These are phyloP conservation scores for Hippotragus niger DNA, from an alignment of 2,113 vertebrate genomes.

Conservation along the genomic window DNA sequence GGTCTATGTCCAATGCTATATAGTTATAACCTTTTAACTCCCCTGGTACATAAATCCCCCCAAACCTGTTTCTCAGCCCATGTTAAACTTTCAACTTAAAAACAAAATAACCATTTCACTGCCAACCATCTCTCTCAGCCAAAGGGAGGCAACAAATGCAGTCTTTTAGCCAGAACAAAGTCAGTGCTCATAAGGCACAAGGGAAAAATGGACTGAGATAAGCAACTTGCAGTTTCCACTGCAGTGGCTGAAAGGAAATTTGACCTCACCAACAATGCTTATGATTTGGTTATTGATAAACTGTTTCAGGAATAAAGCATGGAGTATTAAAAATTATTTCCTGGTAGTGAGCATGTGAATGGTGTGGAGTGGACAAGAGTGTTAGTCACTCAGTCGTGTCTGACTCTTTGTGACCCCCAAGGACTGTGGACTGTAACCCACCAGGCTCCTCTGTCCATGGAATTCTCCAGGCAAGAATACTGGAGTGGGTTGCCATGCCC, in stretches of 20 bases:
- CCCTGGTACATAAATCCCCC: not conserved
- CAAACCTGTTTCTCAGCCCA: not conserved
- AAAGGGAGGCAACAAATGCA: not conserved
- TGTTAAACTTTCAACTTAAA: not conserved
- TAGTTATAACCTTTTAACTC: slow-evolving; percentile 4
- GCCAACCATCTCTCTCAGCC: not conserved
- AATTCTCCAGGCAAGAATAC: not conserved
- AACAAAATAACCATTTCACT: not conserved
- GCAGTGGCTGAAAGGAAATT: not conserved
- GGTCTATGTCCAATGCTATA: slow-evolving; percentile 18
- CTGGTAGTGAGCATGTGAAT: not conserved
- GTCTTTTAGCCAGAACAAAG: not conserved
- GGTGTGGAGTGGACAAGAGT: not conserved
- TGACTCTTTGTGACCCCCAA: not conserved
- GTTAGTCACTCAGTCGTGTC: not conserved
- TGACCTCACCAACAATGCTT: not conserved
- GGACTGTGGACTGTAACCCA: not conserved
- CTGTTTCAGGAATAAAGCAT: not conserved
- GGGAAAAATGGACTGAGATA: not conserved
- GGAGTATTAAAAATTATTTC: not conserved
- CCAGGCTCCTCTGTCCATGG: not conserved
- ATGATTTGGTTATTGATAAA: not conserved
- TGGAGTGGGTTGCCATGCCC: not conserved
- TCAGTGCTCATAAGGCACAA: not conserved
- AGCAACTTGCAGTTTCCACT: not conserved